Evolutionary conservation across 64 coral and sea anemone genomes (phyloP).

Genomic region (Montipora sp.): DNA sequence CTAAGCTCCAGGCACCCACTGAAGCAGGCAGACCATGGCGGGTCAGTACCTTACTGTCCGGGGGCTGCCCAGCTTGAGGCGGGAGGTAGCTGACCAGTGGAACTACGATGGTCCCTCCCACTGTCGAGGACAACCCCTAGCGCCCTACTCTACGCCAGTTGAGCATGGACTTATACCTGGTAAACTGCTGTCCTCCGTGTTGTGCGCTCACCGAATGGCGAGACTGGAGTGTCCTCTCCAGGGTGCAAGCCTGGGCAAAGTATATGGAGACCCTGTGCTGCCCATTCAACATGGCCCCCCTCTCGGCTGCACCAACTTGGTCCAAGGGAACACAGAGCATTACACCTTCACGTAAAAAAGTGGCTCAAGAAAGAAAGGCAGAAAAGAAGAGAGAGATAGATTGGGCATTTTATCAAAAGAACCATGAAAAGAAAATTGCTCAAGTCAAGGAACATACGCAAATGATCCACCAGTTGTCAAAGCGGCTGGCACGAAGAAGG

Average conservation of each 20-base stretch:
- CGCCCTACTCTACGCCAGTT: constrained; percentile 51
- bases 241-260: background rate
- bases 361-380: no score
- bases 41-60: no score
- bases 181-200: no score
- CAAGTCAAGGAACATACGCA: background rate
- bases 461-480: background rate
- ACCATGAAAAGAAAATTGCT: constrained; percentile 34
- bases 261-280: background rate
- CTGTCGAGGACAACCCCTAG: constrained; percentile 24
- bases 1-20: no score
- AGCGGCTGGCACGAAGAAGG: background rate
- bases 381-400: background rate
- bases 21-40: no score
- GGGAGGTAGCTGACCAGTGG: no score
- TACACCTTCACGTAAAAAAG: no score
- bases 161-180: no score
- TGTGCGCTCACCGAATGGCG: no score
- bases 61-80: no score
- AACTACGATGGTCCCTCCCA: background rate
- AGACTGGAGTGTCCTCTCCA: constrained; percentile 58
- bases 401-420: background rate
- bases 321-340: background rate
- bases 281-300: constrained; percentile 23
- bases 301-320: background rate